These are phyloP conservation scores for Tetraodon nigroviridis DNA, from an alignment of 2,113 vertebrate genomes.

Conservation along the genomic window DNA sequence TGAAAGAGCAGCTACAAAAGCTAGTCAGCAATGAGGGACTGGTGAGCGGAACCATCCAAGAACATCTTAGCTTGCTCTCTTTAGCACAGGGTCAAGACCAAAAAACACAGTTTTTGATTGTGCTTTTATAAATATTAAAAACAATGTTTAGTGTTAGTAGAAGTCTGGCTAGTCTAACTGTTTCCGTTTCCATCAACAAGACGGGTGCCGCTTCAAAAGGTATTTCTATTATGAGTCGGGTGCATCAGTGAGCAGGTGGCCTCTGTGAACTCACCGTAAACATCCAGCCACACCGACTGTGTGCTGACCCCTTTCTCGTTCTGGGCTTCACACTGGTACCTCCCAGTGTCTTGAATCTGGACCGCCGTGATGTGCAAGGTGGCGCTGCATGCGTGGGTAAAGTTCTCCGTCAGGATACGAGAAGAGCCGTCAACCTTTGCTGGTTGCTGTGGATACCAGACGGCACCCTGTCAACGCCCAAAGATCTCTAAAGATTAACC, in stretches of 20 bases:
- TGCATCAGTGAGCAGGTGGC: not conserved
- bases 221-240: not conserved
- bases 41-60: no score
- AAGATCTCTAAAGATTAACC: constrained; percentile 76
- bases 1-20: no score
- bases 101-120: no score
- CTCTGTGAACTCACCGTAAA: constrained; percentile 79
- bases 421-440: constrained; percentile 56
- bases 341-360: constrained; percentile 79
- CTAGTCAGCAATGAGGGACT: no score
- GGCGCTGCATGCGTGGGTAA: constrained; percentile 74
- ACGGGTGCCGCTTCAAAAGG: no score
- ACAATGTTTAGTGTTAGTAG: no score
- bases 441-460: constrained; percentile 73
- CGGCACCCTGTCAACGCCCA: constrained; percentile 71
- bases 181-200: no score
- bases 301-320: constrained; percentile 81
- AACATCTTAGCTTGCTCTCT: no score
- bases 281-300: constrained; percentile 83
- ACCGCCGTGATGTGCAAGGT: constrained; percentile 78
- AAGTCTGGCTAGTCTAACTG: no score
- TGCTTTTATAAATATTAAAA: no score
- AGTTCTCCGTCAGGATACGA: constrained; percentile 59
- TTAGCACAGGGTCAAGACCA: no score
- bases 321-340: constrained; percentile 84